These are phyloP conservation scores for Lasius platythorax DNA, from an alignment of 2,888 invertebrate species.

Conservation along the genomic window DNA sequence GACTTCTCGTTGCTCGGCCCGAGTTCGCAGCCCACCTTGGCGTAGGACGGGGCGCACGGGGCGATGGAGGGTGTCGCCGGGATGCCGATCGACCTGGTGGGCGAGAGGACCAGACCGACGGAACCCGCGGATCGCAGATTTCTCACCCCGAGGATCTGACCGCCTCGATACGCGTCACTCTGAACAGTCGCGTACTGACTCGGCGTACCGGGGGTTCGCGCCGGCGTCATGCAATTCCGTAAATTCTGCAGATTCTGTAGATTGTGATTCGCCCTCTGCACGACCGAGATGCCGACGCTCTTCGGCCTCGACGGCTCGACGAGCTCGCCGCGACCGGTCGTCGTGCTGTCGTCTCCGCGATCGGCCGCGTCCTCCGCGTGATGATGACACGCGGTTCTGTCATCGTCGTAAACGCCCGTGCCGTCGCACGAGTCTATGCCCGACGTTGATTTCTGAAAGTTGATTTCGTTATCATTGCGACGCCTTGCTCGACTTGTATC, in stretches of 20 bases:
- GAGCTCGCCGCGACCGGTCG: not conserved
- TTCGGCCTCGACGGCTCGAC: slow-evolving; percentile 49
- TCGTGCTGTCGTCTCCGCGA: slow-evolving; percentile 30
- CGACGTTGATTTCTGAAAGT: slow-evolving; percentile 71
- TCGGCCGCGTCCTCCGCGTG: slow-evolving; percentile 59
- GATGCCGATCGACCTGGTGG: slow-evolving; percentile 50
- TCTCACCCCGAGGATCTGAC: slow-evolving; percentile 83
- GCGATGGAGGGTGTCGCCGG: slow-evolving; percentile 36
- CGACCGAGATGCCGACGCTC: slow-evolving; percentile 31
- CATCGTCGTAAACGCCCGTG: slow-evolving; percentile 63
- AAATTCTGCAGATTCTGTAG: slow-evolving; percentile 80
- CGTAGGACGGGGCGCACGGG: slow-evolving; percentile 62
- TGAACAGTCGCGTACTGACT: slow-evolving; percentile 65
- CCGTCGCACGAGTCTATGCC: slow-evolving; percentile 73
- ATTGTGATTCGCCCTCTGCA: slow-evolving; percentile 75
- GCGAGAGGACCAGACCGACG: slow-evolving; percentile 34
- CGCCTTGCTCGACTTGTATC: not conserved
- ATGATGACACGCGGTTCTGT: slow-evolving; percentile 51
- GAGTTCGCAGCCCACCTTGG: slow-evolving; percentile 59
- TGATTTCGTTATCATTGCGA: not conserved
- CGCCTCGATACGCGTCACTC: slow-evolving; percentile 63
- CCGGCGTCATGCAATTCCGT: slow-evolving; percentile 74
- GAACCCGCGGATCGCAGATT: slow-evolving; percentile 72
- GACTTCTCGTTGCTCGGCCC: slow-evolving; percentile 57
- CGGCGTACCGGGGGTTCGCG: slow-evolving; percentile 50